A percentile compares a stretch with the other conserved stretches of the same genome.
Evolutionary conservation across 2,888 invertebrate species (phyloP).

Genomic region (Siphonodentalium dalli): DNA sequence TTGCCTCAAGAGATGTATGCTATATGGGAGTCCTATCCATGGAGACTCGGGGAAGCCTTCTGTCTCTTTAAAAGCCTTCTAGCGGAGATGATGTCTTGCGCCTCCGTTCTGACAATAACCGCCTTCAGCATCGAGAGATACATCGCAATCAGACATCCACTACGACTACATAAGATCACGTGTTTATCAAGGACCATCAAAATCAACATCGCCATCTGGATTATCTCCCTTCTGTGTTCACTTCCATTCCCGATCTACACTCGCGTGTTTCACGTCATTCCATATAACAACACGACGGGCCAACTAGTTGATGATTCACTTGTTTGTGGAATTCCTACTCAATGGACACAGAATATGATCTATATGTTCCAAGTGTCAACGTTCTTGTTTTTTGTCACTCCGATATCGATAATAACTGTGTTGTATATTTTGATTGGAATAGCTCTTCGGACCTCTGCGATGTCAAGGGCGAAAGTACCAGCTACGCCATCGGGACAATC

Average conservation of each 20-base stretch:
- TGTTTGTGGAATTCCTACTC: conserved; percentile 48
- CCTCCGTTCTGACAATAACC: conserved; percentile 89
- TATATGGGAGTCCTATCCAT: conserved; percentile 67
- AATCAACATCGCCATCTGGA: conserved; percentile 86
- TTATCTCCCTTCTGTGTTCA: conserved; percentile 78
- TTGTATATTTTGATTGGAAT: conserved; percentile 71
- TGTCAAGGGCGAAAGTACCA: conserved; percentile 38
- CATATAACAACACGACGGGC: conserved; percentile 28
- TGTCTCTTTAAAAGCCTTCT: conserved; percentile 66
- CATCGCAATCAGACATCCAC: conserved; percentile 88
- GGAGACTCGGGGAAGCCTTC: conserved; percentile 64
- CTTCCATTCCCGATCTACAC: conserved; percentile 60
- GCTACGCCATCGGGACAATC: too few species aligned
- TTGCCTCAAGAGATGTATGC: conserved; percentile 67
- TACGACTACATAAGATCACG: conserved; percentile 83
- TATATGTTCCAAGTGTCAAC: conserved; percentile 79
- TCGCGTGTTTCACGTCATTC: conserved; percentile 43
- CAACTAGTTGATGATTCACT: conserved; percentile 42
- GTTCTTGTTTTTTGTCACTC: conserved; percentile 81
- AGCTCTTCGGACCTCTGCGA: conserved; percentile 40
- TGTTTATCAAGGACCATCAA: conserved; percentile 80
- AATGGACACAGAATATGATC: conserved; percentile 41
- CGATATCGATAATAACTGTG: conserved; percentile 76
- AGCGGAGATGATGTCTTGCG: conserved; percentile 77
- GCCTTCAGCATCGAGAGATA: conserved; percentile 89